These are phyloP conservation scores for Festucalex cinctus DNA, from an alignment of 2,113 vertebrate genomes.

Conservation along the genomic window DNA sequence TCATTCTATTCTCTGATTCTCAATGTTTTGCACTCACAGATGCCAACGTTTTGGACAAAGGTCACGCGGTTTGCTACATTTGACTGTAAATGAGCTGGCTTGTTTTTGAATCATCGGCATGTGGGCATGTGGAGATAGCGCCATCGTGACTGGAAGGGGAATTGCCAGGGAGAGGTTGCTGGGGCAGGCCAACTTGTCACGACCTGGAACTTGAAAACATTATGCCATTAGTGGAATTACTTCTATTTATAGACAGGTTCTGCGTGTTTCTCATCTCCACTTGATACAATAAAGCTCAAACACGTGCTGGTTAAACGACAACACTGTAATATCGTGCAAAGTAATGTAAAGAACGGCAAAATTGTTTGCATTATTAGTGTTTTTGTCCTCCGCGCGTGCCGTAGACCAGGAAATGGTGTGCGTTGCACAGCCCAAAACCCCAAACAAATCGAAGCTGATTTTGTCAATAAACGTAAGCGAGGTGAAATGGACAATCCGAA, in stretches of 20 bases:
- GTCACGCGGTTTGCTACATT: slow-evolving; percentile 10
- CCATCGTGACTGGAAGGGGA: neutral
- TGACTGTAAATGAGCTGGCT: slow-evolving; percentile 1
- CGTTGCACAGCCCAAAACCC: slow-evolving; percentile 32
- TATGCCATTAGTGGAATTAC: neutral
- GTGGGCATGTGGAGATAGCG: slow-evolving; percentile 8
- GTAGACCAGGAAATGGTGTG: slow-evolving; percentile 57
- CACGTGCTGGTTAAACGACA: neutral
- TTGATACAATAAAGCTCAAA: neutral
- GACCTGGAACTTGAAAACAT: neutral
- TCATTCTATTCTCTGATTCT: slow-evolving; percentile 1
- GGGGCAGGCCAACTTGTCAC: neutral
- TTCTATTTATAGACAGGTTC: neutral
- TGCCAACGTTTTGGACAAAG: slow-evolving; percentile 13
- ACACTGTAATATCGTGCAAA: too few species aligned
- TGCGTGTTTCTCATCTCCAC: neutral
- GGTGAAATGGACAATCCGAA: slow-evolving; percentile 32
- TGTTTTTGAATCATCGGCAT: slow-evolving; percentile 16
- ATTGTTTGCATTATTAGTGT: neutral
- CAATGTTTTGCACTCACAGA: slow-evolving; percentile 1
- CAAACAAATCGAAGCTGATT: slow-evolving; percentile 30
- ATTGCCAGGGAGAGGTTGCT: too few species aligned
- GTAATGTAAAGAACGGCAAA: too few species aligned
- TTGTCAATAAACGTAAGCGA: slow-evolving; percentile 2
- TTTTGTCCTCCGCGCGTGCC: slow-evolving; percentile 54